phyloP scores from a whole-genome alignment of 2,113 vertebrate species.

The Heterocephalus glaber region DNA sequence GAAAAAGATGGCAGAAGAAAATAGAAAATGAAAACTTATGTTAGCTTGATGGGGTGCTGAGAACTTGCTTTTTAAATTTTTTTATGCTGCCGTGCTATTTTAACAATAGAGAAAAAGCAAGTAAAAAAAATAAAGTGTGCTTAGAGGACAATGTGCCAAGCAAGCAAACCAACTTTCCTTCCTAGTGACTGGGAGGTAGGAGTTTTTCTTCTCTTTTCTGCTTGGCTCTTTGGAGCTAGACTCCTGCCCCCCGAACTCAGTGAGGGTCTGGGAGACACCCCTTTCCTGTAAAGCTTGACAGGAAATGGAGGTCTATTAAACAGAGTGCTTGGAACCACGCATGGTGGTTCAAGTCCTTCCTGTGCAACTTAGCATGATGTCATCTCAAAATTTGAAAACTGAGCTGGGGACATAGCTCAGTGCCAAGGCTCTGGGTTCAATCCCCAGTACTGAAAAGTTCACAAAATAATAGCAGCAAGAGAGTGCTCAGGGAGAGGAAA shows the following conservation, averaged over 20 bases:
- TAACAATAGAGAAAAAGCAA: conserved; percentile 57
- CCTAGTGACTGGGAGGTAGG: neutral
- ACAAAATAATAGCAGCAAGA: too few species aligned
- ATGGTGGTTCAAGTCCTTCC: neutral
- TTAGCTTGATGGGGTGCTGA: neutral
- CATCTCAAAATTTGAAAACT: neutral
- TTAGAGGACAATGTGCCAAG: neutral
- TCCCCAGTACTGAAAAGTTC: neutral
- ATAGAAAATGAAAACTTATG: conserved; percentile 44
- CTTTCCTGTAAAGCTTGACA: too few species aligned
- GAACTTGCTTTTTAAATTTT: conserved; percentile 2
- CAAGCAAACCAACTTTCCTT: neutral
- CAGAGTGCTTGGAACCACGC: neutral
- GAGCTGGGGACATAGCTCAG: neutral
- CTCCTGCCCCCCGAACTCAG: neutral
- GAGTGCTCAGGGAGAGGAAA: neutral
- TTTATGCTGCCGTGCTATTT: neutral
- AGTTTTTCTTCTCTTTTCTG: neutral
- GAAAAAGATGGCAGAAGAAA: neutral
- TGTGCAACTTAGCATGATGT: neutral
- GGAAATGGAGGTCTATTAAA: neutral
- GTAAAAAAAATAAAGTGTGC: neutral
- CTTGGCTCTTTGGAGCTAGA: neutral
- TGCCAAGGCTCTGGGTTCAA: neutral
- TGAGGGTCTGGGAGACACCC: accelerated